Conservation (phyloP, 1,140 invertebrate genomes). For the Nautilus pompilius region DNA sequence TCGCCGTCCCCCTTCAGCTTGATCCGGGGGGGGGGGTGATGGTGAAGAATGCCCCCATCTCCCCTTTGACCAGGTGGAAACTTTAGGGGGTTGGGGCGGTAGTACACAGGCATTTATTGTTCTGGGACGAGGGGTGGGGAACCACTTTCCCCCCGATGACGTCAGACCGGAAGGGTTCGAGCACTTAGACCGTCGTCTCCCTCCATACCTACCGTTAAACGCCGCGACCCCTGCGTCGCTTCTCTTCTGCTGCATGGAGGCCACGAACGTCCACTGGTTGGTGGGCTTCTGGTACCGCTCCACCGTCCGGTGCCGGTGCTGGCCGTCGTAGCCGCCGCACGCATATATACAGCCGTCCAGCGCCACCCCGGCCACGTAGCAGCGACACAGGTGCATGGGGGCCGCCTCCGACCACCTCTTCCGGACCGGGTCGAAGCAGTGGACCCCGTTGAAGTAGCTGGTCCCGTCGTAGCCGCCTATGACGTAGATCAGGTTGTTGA, state of each 20-base stretch:
- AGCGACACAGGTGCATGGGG: conserved; percentile 37
- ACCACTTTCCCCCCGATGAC: no score
- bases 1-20: no score
- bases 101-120: no score
- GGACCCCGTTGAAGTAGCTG: conserved; percentile 34
- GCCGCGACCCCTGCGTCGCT: conserved; percentile 74
- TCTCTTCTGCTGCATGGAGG: conserved; percentile 59
- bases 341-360: conserved; percentile 38
- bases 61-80: no score
- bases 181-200: background rate
- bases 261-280: conserved; percentile 73
- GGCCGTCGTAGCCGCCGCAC: conserved; percentile 83
- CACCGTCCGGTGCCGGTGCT: conserved; percentile 77
- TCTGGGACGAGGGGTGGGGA: no score
- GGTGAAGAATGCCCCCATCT: no score
- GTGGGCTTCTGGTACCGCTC: conserved; percentile 79
- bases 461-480: conserved; percentile 64
- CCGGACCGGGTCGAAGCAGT: conserved; percentile 28
- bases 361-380: conserved; percentile 30
- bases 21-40: no score
- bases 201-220: conserved; percentile 54
- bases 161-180: no score
- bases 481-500: conserved; percentile 67
- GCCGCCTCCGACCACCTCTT: conserved; percentile 37
- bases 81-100: no score